These are phyloP conservation scores for Illadopsis cleaveri DNA, from an alignment of 2,113 vertebrate species.

Conservation along the genomic window DNA sequence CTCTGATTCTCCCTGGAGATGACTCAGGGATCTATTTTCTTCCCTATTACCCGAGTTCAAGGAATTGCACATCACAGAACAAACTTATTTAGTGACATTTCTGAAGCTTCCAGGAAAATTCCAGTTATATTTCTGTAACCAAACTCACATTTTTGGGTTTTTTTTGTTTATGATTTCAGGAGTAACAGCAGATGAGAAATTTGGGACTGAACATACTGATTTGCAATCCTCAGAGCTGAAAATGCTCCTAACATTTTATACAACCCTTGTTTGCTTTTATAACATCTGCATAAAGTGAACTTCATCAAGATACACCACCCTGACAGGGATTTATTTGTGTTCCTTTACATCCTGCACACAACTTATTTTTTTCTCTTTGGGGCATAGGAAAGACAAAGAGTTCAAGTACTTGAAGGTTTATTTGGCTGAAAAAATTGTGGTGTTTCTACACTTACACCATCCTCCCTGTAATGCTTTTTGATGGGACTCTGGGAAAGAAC, in stretches of 20 bases:
- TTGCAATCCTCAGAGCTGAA: background rate
- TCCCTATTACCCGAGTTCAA: background rate
- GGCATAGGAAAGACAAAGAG: background rate
- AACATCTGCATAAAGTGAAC: background rate
- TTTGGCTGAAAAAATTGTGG: background rate
- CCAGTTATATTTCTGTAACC: background rate
- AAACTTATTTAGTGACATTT: background rate
- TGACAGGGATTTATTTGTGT: background rate
- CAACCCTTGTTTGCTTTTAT: background rate
- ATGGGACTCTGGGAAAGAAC: background rate
- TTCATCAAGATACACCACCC: background rate
- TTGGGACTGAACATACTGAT: background rate
- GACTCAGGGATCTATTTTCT: background rate
- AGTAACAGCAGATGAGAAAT: background rate
- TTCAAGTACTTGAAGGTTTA: background rate
- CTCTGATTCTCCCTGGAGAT: background rate
- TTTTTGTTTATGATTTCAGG: background rate
- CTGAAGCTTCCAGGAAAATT: background rate
- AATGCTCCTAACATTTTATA: background rate
- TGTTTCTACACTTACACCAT: background rate
- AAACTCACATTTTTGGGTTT: background rate
- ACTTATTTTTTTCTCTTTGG: background rate
- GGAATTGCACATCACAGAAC: background rate
- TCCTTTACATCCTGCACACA: background rate
- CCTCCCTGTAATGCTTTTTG: background rate